These are phyloP conservation scores for Cinclus mexicanus DNA, from an alignment of 2,113 vertebrate species.

Conservation along the genomic window DNA sequence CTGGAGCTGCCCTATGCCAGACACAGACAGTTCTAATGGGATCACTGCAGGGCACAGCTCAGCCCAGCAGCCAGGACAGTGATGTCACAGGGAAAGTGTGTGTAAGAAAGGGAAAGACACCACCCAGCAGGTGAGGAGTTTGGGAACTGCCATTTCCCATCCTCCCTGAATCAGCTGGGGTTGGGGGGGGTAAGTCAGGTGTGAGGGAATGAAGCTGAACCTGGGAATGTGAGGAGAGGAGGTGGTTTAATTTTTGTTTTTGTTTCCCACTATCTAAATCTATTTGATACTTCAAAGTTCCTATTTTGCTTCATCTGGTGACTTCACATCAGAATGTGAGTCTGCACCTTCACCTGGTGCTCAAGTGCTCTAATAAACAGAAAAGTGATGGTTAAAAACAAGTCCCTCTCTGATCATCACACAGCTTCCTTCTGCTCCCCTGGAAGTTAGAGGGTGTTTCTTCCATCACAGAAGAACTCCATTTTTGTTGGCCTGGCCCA, in stretches of 20 bases:
- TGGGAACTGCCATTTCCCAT: neutral
- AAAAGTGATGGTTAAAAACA: neutral
- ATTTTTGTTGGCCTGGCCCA: neutral
- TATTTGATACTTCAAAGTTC: neutral
- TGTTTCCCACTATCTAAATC: neutral
- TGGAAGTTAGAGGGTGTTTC: neutral
- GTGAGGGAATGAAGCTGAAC: accelerated
- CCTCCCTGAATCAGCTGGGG: accelerated
- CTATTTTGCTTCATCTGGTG: neutral
- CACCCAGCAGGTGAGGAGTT: neutral
- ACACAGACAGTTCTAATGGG: neutral
- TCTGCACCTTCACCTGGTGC: neutral
- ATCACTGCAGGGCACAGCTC: neutral
- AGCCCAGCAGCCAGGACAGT: neutral
- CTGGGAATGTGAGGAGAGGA: neutral
- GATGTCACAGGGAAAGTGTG: neutral
- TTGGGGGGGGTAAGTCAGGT: neutral
- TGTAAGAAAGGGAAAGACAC: neutral
- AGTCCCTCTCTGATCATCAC: neutral
- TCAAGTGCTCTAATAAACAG: neutral
- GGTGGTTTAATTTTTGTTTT: neutral
- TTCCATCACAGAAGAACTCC: neutral
- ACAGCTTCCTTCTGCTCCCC: neutral
- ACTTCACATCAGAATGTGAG: neutral
- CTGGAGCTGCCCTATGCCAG: neutral